Evolutionary conservation across 2,888 invertebrate species (phyloP).

Genomic region (Epicampocera succincta): DNA sequence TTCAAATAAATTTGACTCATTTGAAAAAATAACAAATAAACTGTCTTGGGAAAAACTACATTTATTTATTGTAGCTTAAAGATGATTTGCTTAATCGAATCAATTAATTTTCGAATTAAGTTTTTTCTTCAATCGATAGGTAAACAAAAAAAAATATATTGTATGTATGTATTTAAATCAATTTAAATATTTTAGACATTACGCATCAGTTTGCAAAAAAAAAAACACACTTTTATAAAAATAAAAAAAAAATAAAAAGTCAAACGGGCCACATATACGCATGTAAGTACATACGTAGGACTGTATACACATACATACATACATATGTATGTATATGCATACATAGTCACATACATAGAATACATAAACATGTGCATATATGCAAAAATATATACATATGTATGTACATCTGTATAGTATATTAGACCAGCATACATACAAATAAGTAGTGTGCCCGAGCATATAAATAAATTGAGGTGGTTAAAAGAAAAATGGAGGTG

Average conservation of each 20-base stretch:
- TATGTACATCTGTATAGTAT: neutral
- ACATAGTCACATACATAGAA: neutral
- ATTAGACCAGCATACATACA: neutral
- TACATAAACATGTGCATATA: slow-evolving; percentile 8
- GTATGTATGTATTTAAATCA: neutral
- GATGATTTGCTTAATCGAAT: too few relatives aligned
- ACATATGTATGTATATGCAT: neutral
- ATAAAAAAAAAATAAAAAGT: slow-evolving; percentile 22
- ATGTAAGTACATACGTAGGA: neutral
- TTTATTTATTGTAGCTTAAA: too few relatives aligned
- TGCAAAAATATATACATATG: neutral
- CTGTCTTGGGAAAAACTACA: too few relatives aligned
- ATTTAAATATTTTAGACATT: slow-evolving; percentile 53
- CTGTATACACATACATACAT: neutral
- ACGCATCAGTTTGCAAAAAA: slow-evolving; percentile 37
- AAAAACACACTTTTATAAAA: slow-evolving; percentile 1
- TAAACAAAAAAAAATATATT: slow-evolving; percentile 46
- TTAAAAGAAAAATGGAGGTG: slow-evolving; percentile 55
- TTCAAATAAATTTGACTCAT: too few relatives aligned
- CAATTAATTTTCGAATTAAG: too few relatives aligned
- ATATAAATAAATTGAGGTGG: slow-evolving; percentile 58
- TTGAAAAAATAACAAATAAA: too few relatives aligned
- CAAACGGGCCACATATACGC: too few relatives aligned
- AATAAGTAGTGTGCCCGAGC: neutral
- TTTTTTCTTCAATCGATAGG: neutral